A percentile compares a stretch with the other conserved stretches of the same genome.
These are phyloP conservation scores for Ceratoteleas bidentatus DNA, from an alignment of 1,140 invertebrate species.

Conservation along the genomic window DNA sequence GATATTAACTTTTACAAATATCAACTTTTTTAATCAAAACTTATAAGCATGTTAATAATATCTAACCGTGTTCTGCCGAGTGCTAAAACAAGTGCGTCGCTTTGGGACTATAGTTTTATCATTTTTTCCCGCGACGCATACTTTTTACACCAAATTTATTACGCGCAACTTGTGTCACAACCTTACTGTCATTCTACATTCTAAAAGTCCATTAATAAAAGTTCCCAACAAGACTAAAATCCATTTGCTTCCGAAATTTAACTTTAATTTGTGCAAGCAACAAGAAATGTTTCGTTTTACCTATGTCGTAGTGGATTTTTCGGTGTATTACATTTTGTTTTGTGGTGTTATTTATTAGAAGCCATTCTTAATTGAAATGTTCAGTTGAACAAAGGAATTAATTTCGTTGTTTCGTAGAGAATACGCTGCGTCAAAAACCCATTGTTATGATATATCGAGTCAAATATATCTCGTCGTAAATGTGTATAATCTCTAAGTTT, in stretches of 20 bases:
- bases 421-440: background rate
- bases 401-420: constrained; percentile 9
- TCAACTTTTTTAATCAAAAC: constrained; percentile 66
- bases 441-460: background rate
- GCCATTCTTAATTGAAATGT: background rate
- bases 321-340: constrained; percentile 1
- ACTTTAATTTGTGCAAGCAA: background rate
- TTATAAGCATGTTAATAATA: constrained; percentile 62
- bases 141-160: constrained; percentile 28
- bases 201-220: constrained; percentile 7
- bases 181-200: constrained; percentile 17
- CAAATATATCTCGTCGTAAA: background rate
- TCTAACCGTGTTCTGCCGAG: constrained; percentile 35
- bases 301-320: too few species aligned
- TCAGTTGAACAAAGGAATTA: constrained; percentile 1
- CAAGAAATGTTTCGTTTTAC: background rate
- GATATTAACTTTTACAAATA: constrained; percentile 57
- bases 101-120: constrained; percentile 43
- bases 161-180: constrained; percentile 36
- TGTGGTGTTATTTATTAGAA: background rate
- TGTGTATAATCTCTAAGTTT: constrained; percentile 5
- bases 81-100: constrained; percentile 35
- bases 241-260: background rate
- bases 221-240: background rate
- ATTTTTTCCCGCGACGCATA: constrained; percentile 11